These are phyloP conservation scores for Acanthosoma haemorrhoidale DNA, from an alignment of 2,888 invertebrate species.

Conservation along the genomic window DNA sequence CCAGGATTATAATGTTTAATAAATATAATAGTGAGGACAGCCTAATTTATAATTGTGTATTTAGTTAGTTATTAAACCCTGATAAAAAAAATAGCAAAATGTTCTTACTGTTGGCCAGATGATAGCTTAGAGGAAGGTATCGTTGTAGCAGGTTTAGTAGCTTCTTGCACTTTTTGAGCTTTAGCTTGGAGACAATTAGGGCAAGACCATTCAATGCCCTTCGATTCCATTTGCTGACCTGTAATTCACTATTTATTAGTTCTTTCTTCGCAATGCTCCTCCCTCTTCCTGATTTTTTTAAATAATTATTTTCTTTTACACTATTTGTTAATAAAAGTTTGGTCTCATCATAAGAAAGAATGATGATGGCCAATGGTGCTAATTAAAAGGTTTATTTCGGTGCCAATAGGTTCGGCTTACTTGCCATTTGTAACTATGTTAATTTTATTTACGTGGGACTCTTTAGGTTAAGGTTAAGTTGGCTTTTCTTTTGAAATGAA, in stretches of 20 bases:
- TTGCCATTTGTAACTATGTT: background rate
- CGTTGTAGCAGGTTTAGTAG: conserved; percentile 6
- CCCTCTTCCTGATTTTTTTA: background rate
- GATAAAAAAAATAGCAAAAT: conserved; percentile 7
- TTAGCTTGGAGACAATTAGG: conserved; percentile 64
- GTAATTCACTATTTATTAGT: conserved; percentile 33
- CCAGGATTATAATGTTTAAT: no score
- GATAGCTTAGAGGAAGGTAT: conserved; percentile 40
- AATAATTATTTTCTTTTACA: background rate
- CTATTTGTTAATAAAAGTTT: background rate
- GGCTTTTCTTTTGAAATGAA: background rate
- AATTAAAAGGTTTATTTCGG: no score
- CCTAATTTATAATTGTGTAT: no score
- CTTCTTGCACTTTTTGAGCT: conserved; percentile 44
- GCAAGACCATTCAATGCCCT: conserved; percentile 84
- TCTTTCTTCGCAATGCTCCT: conserved; percentile 5
- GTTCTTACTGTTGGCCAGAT: conserved; percentile 31
- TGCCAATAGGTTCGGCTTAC: no score
- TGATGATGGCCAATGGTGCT: no score
- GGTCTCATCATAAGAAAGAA: no score
- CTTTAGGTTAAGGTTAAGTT: background rate
- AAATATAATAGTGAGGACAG: no score
- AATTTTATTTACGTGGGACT: background rate
- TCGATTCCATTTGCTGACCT: conserved; percentile 80
- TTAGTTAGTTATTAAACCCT: no score